Evolutionary conservation across 2,797 vertebrate genomes (phyloP), one percentile per base, ranked within the genome.

Genomic region (Sparus aurata): DNA sequence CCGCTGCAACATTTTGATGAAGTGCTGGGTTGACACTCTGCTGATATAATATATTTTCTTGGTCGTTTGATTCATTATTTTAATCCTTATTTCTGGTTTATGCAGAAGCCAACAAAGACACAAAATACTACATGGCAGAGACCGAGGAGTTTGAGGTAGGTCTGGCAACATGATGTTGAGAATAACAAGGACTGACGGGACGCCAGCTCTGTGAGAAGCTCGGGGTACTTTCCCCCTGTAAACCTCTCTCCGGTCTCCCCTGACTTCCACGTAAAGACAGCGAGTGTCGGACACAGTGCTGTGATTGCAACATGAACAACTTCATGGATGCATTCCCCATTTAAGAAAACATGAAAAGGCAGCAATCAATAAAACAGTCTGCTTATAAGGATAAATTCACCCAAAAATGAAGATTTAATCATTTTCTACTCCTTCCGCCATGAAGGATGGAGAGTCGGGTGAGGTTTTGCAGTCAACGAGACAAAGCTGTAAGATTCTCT

Each of bases 101-200:
- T 53, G 18, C 18, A 23, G 34, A 67, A 59, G 46, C 22, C 27
- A 12, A 59, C 8, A 25, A 61, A n/a, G 22, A n/a, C 23, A 41
- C n/a, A 30, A 45, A 62, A 12, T 27, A 61, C 43, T 5, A 10
- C 43, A 22, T 46, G 22, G 61, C 50, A 53, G 46, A 12, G 13
- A 12, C 30, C 18, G n/a, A 53, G 25, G 18, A 73, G 30, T 45
- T 54, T 54, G 77, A 71, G 61, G 66, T 45, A 30, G 61, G 64
- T 73, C 73, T 86, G 76, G 73, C 34, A 74, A 12, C 55, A 70
- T 70, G 50, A 62, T 73, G 61, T 63, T 66, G 60, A 45, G 30
- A 20, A 69, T 66, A 70, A 64, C 46, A 57, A 38, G 13, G 11
- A 49, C 16, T 45, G 66, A 38, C 34, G 22, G 46, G 17, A 3